Evolutionary conservation across 2,797 vertebrate species (phyloP).

Genomic region (Rhinella marina): DNA sequence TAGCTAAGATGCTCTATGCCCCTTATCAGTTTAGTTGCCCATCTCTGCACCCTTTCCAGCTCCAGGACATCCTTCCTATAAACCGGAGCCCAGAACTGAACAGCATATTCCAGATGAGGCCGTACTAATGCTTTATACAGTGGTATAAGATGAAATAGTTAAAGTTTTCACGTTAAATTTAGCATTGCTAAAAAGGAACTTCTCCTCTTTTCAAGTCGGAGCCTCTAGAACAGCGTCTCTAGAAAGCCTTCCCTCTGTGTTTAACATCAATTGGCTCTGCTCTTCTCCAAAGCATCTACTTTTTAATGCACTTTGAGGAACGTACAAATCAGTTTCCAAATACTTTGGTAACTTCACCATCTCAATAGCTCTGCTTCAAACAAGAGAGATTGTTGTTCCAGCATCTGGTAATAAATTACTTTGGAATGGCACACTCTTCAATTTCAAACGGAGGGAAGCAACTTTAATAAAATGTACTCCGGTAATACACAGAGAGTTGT

Average conservation of each 20-base stretch:
- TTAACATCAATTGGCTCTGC: slow-evolving; percentile 27
- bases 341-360: slow-evolving; percentile 64
- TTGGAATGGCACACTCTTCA: slow-evolving; percentile 66
- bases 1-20: no score
- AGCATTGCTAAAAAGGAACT: neutral
- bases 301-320: slow-evolving; percentile 52
- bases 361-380: slow-evolving; percentile 61
- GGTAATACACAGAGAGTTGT: slow-evolving; percentile 68
- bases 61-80: no score
- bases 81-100: no score
- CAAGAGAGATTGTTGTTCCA: slow-evolving; percentile 65
- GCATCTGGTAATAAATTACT: slow-evolving; percentile 64
- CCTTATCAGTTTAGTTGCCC: no score
- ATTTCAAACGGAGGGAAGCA: slow-evolving; percentile 67
- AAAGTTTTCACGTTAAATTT: neutral
- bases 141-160: neutral
- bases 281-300: slow-evolving; percentile 6
- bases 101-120: no score
- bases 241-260: slow-evolving; percentile 17
- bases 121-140: no score
- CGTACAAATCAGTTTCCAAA: slow-evolving; percentile 60
- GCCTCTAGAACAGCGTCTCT: neutral
- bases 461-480: slow-evolving; percentile 68
- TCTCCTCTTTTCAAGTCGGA: neutral
- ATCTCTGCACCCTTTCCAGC: no score